Conservation (phyloP, 2,888 invertebrate species). For the Crossocerus cetratus region DNA sequence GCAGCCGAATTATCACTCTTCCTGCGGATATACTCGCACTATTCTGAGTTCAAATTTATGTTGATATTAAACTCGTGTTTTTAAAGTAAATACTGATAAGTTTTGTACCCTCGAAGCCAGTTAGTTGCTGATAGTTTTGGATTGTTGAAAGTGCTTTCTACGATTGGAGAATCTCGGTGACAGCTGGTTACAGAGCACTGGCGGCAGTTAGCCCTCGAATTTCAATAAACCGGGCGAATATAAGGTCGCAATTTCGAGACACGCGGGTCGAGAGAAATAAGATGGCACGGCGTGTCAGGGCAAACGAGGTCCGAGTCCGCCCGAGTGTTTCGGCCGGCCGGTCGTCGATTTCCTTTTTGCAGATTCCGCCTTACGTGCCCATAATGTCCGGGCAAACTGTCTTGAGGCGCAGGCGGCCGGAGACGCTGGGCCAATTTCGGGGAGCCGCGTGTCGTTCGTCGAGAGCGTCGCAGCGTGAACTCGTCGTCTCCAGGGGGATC, state of each 20-base stretch:
- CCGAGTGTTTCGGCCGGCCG: conserved; percentile 13
- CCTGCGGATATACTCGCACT: background rate
- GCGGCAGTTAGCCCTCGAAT: background rate
- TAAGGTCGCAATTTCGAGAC: conserved; percentile 8
- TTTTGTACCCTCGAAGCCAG: background rate
- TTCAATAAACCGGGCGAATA: conserved; percentile 7
- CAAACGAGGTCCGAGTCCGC: conserved; percentile 33
- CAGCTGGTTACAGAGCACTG: background rate
- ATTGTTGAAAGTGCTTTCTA: background rate
- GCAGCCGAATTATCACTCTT: background rate
- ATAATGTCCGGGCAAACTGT: conserved; percentile 46
- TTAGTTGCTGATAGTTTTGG: background rate
- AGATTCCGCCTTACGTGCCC: conserved; percentile 51
- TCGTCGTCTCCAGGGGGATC: conserved; percentile 43
- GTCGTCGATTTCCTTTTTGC: conserved; percentile 47
- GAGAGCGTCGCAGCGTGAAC: conserved; percentile 56
- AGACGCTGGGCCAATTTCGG: conserved; percentile 36
- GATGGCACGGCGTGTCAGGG: background rate
- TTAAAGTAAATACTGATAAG: background rate
- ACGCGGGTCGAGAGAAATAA: conserved; percentile 8
- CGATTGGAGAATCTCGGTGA: background rate
- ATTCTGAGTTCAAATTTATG: background rate
- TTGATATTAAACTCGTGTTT: background rate
- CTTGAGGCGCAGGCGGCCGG: conserved; percentile 25
- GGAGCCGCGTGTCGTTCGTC: conserved; percentile 38